Evolutionary conservation across 92 coral and sea anemone species (phyloP).

Genomic region (Anthopleura xanthogrammica): DNA sequence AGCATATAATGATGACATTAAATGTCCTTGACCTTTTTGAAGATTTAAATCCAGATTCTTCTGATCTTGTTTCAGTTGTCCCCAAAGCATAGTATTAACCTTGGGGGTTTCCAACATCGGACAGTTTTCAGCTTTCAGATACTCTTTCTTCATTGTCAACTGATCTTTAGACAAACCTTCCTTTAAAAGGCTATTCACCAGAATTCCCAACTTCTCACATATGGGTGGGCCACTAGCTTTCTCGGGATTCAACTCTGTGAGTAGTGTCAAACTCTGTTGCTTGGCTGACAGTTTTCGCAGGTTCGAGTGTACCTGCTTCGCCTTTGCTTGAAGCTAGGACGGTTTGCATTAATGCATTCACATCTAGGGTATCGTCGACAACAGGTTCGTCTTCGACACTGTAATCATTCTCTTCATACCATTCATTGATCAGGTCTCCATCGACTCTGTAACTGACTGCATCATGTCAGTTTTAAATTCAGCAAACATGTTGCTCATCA

Average conservation of each 20-base stretch:
- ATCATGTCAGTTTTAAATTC: constrained; percentile 19
- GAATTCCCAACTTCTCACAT: constrained; percentile 30
- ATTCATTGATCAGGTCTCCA: constrained; percentile 9
- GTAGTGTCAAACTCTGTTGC: background rate
- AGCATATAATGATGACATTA: constrained; percentile 45
- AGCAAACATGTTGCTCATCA: constrained; percentile 19
- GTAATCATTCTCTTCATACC: background rate
- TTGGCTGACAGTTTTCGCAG: background rate
- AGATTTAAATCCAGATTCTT: constrained; percentile 33
- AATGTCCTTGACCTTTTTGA: constrained; percentile 39
- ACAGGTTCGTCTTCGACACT: constrained; percentile 1
- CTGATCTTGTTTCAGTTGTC: constrained; percentile 31
- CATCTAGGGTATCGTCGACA: constrained; percentile 6
- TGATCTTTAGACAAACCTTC: constrained; percentile 44
- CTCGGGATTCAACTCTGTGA: constrained; percentile 13
- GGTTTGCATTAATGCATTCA: constrained; percentile 19
- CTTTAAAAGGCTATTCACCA: constrained; percentile 34
- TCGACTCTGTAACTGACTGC: constrained; percentile 4
- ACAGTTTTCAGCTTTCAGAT: constrained; percentile 44
- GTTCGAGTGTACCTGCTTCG: background rate
- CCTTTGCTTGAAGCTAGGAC: constrained; percentile 1
- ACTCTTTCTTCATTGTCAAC: constrained; percentile 32
- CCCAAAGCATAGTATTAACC: constrained; percentile 44
- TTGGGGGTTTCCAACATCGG: constrained; percentile 41
- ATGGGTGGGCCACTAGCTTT: constrained; percentile 14